These are phyloP conservation scores for Blastomussa wellsi DNA, from an alignment of 92 coral and sea anemone genomes.

Conservation along the genomic window DNA sequence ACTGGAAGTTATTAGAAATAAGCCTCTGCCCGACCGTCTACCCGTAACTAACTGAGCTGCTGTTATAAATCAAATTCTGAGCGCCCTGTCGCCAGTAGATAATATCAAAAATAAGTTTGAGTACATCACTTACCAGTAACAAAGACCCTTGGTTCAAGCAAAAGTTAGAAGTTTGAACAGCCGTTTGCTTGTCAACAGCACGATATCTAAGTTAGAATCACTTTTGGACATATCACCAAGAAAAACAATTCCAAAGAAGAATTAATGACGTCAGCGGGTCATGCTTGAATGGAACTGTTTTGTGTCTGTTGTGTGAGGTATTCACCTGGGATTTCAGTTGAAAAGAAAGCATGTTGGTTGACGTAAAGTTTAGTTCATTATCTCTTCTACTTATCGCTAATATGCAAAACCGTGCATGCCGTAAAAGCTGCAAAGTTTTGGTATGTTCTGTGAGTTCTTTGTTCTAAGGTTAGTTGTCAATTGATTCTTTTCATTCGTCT, in stretches of 20 bases:
- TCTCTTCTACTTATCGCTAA: not conserved
- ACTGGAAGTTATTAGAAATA: not conserved
- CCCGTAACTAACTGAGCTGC: not conserved
- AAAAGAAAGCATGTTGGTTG: conserved; percentile 35
- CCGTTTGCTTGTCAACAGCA: conserved; percentile 6
- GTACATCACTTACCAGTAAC: conserved; percentile 33
- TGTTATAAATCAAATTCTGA: conserved; percentile 13
- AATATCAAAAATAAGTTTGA: conserved; percentile 5
- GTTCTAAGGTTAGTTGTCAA: not conserved
- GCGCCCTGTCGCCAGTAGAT: conserved; percentile 7
- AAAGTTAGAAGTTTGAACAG: no score
- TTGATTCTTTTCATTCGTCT: not conserved
- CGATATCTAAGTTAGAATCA: not conserved
- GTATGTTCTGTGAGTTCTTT: not conserved
- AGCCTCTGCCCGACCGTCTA: not conserved
- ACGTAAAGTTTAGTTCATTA: conserved; percentile 14
- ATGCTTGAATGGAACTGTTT: conserved; percentile 38
- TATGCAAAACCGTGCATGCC: not conserved
- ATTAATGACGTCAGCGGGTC: conserved; percentile 32
- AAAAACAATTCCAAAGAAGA: not conserved
- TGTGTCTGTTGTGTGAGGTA: not conserved
- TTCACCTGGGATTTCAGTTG: conserved; percentile 24
- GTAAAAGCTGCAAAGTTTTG: not conserved
- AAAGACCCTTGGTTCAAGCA: conserved; percentile 16
- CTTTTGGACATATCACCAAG: conserved; percentile 2